A percentile compares a stretch with the other conserved stretches of the same genome.
Evolutionary conservation across 2,113 vertebrate genomes (phyloP).

Genomic region (Anarrhichthys ocellatus): DNA sequence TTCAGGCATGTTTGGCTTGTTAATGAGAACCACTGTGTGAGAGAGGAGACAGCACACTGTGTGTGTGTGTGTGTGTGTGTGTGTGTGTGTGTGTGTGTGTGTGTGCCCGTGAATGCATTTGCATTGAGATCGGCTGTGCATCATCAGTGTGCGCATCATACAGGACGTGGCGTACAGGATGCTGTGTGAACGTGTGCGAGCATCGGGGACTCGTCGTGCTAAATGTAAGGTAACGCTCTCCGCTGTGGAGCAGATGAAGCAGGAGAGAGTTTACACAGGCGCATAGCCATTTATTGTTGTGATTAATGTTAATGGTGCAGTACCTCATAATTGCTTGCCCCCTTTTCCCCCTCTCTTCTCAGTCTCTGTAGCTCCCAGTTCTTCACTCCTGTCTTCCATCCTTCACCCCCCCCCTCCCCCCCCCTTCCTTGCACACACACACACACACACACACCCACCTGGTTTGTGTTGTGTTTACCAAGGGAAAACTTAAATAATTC

Average conservation of each 20-base stretch:
- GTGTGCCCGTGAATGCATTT: constrained; percentile 70
- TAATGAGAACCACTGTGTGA: constrained; percentile 79
- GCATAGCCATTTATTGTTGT: constrained; percentile 54
- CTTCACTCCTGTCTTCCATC: constrained; percentile 34
- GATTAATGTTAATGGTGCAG: constrained; percentile 65
- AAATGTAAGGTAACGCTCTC: constrained; percentile 43
- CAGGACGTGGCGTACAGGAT: constrained; percentile 36
- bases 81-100: constrained; percentile 60
- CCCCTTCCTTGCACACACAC: not conserved
- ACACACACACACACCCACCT: constrained; percentile 16
- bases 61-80: constrained; percentile 63
- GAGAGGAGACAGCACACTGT: constrained; percentile 61
- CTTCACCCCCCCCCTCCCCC: not conserved
- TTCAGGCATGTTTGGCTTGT: constrained; percentile 83
- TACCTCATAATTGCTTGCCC: constrained; percentile 52
- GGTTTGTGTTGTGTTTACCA: constrained; percentile 71
- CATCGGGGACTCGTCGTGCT: constrained; percentile 19
- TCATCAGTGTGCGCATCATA: constrained; percentile 29
- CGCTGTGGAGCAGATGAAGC: constrained; percentile 42
- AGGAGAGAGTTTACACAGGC: constrained; percentile 48
- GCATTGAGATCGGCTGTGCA: constrained; percentile 65
- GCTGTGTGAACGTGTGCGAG: constrained; percentile 22
- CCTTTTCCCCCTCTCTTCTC: not conserved
- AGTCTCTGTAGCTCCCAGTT: constrained; percentile 22
- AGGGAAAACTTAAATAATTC: constrained; percentile 77